Conservation (phyloP, 2,888 invertebrate species). For the Ophion obscuratus region DNA sequence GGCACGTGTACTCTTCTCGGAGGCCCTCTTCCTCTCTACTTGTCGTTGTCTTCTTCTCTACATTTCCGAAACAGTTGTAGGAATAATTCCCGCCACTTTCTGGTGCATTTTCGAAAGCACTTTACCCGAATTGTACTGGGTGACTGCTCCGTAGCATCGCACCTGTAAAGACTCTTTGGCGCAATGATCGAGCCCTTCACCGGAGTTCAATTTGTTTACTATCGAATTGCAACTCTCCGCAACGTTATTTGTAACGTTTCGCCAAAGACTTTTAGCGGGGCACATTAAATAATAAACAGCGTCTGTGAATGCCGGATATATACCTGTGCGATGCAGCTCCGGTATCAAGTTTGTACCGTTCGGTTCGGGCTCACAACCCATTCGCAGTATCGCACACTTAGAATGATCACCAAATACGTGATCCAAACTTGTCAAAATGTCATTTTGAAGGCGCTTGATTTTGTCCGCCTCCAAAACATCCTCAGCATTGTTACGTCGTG, state of each 20-base stretch:
- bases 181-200: not conserved
- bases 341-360: no score
- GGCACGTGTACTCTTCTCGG: not conserved
- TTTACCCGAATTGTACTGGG: not conserved
- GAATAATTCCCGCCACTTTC: no score
- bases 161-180: not conserved
- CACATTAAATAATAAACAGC: not conserved
- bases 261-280: not conserved
- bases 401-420: no score
- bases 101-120: not conserved
- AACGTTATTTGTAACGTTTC: not conserved
- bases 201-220: constrained; percentile 2
- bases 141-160: not conserved
- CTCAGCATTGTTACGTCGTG: no score
- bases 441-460: no score
- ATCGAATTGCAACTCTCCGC: not conserved
- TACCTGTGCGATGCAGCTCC: no score
- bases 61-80: no score
- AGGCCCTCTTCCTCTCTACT: not conserved
- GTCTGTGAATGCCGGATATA: no score
- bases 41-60: no score
- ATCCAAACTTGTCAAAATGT: no score
- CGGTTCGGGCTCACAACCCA: no score
- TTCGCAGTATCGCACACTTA: not conserved
- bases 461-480: no score